A percentile compares a stretch with the other conserved stretches of the same genome.
These are phyloP conservation scores for Sminthurides bifidus DNA, from an alignment of 1,140 invertebrate species.

Conservation along the genomic window DNA sequence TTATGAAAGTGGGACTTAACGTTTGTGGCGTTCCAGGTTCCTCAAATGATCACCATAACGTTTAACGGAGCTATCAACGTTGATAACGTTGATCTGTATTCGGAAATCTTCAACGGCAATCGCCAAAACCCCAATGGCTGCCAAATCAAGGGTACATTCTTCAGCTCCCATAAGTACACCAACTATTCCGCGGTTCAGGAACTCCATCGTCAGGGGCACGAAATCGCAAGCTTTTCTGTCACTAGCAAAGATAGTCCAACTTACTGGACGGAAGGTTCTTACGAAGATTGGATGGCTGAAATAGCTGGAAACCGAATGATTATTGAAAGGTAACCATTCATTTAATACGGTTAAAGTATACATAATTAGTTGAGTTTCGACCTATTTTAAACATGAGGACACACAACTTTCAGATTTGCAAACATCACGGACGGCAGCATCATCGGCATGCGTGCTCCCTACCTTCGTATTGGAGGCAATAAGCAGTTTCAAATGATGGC, in stretches of 20 bases:
- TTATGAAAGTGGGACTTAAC: too few relatives aligned
- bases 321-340: slow-evolving; percentile 47
- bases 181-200: slow-evolving; percentile 90
- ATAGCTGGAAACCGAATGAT: slow-evolving; percentile 86
- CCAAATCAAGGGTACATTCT: slow-evolving; percentile 85
- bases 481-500: slow-evolving; percentile 94
- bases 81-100: slow-evolving; percentile 83
- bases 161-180: slow-evolving; percentile 89
- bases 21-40: slow-evolving; percentile 53
- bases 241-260: slow-evolving; percentile 82
- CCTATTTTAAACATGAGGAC: too few relatives aligned
- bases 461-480: slow-evolving; percentile 80
- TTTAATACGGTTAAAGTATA: neutral
- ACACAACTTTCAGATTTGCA: slow-evolving; percentile 46
- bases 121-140: slow-evolving; percentile 85
- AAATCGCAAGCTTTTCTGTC: slow-evolving; percentile 85
- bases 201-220: slow-evolving; percentile 79
- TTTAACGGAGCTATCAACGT: slow-evolving; percentile 91
- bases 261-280: slow-evolving; percentile 75
- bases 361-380: neutral
- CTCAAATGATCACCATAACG: slow-evolving; percentile 87
- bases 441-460: slow-evolving; percentile 77
- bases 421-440: slow-evolving; percentile 84
- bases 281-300: slow-evolving; percentile 87
- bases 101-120: slow-evolving; percentile 75